These are phyloP conservation scores for Setophaga petechia DNA, from an alignment of 2,113 vertebrate genomes.

Conservation along the genomic window DNA sequence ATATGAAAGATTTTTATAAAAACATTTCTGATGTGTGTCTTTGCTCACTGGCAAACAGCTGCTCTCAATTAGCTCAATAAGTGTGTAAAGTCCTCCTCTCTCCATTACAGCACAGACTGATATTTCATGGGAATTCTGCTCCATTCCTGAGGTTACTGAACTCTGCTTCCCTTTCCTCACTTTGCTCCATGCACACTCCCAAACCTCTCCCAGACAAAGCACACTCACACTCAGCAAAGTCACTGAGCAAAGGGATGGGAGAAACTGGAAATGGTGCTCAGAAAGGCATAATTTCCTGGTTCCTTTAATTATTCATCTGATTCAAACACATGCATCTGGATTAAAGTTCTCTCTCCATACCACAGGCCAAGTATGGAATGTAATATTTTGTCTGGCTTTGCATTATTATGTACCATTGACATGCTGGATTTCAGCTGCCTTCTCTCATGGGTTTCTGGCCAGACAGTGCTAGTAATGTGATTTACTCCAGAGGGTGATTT, in stretches of 20 bases:
- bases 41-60: not conserved
- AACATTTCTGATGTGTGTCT: not conserved
- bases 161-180: rapidly evolving
- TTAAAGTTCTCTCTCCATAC: not conserved
- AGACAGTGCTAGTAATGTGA: constrained; percentile 30
- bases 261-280: not conserved
- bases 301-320: not conserved
- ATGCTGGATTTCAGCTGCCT: not conserved
- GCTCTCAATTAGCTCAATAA: not conserved
- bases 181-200: not conserved
- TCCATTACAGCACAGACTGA: not conserved
- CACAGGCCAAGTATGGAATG: not conserved
- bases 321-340: not conserved
- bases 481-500: constrained; percentile 46
- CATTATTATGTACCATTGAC: not conserved
- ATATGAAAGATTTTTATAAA: not conserved
- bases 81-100: not conserved
- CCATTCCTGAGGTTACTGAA: not conserved
- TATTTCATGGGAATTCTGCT: not conserved
- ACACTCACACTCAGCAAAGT: not conserved
- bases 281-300: not conserved
- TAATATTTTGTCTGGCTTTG: not conserved
- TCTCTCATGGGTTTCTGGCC: not conserved
- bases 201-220: not conserved
- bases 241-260: not conserved